Evolutionary conservation across 2,888 invertebrate species (phyloP).

Genomic region (Pocota personata): DNA sequence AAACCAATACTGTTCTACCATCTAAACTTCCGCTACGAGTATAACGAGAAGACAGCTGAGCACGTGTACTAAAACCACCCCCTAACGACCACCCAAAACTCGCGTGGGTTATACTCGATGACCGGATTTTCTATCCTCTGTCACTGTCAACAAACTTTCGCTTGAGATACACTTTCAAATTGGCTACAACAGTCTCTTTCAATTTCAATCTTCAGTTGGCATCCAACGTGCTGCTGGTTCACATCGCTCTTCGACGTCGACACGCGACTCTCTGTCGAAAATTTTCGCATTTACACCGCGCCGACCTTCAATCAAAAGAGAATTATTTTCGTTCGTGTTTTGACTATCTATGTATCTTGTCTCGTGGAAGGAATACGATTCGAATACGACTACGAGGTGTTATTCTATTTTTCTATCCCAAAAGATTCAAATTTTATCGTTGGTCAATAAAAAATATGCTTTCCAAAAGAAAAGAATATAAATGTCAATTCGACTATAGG

Average conservation of each 20-base stretch:
- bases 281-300: slow-evolving; percentile 27
- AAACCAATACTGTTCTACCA: slow-evolving; percentile 47
- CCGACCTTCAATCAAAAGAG: slow-evolving; percentile 51
- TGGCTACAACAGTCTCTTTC: slow-evolving; percentile 62
- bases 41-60: slow-evolving; percentile 31
- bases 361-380: slow-evolving; percentile 43
- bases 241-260: slow-evolving; percentile 35
- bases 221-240: slow-evolving; percentile 73
- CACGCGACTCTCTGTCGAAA: slow-evolving; percentile 24
- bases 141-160: slow-evolving; percentile 72
- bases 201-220: slow-evolving; percentile 71
- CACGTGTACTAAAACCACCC: slow-evolving; percentile 66
- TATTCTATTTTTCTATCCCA: not conserved
- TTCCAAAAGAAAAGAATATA: not conserved
- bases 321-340: slow-evolving; percentile 6
- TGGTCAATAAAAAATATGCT: slow-evolving; percentile 3
- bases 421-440: not conserved
- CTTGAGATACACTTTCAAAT: slow-evolving; percentile 72
- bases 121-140: slow-evolving; percentile 68
- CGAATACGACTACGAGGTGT: slow-evolving; percentile 15
- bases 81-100: not conserved
- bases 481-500: not conserved
- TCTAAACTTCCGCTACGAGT: not conserved
- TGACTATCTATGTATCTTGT: slow-evolving; percentile 9
- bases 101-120: slow-evolving; percentile 47